Percentiles rank a stretch among this genome's conserved stretches.
These are phyloP conservation scores for Mugil cephalus DNA, from an alignment of 2,113 vertebrate species.

Conservation along the genomic window DNA sequence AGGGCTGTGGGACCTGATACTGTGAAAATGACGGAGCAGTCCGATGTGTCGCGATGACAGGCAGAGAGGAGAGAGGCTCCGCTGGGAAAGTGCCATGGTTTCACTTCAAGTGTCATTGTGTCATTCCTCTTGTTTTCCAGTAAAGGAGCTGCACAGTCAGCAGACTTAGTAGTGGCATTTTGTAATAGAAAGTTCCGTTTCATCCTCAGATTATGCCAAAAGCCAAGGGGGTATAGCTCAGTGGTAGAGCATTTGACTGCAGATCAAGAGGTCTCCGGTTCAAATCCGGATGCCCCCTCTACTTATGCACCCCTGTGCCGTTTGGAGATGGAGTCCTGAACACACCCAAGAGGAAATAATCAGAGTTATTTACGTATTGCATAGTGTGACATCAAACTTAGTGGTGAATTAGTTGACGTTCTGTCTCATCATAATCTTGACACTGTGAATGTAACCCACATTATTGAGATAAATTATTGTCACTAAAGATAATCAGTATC, in stretches of 20 bases:
- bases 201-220: no score
- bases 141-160: no score
- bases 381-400: no score
- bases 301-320: no score
- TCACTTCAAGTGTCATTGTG: constrained; percentile 41
- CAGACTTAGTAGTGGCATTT: neutral
- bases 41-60: constrained; percentile 62
- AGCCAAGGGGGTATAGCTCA: constrained; percentile 86
- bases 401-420: no score
- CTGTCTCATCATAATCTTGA: no score
- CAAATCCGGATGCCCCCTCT: constrained; percentile 86
- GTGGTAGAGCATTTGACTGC: constrained; percentile 91
- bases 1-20: constrained; percentile 70
- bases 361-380: no score
- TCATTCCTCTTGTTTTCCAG: constrained; percentile 18
- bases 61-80: constrained; percentile 47
- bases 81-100: constrained; percentile 72
- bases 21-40: constrained; percentile 68
- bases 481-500: no score
- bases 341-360: no score
- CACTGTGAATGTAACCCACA: no score
- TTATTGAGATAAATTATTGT: no score
- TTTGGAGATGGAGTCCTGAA: no score
- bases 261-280: constrained; percentile 83
- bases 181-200: neutral